Evolutionary conservation across 2,888 invertebrate species (phyloP).

Genomic region (Plutella xylostella): DNA sequence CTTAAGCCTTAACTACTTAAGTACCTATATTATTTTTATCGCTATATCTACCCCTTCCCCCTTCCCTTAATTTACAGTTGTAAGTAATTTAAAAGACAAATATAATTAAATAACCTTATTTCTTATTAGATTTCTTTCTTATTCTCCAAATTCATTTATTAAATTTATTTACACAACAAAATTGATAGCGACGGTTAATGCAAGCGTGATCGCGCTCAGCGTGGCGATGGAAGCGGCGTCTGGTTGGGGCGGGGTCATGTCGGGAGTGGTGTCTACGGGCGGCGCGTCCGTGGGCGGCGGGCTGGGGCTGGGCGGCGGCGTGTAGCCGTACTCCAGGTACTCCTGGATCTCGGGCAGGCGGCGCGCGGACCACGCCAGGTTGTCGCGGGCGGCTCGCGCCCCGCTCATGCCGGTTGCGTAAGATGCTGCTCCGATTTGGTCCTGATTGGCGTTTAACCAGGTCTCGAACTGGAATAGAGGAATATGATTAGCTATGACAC

Average conservation of each 20-base stretch:
- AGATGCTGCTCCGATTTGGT: slow-evolving; percentile 27
- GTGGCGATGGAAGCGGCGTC: slow-evolving; percentile 36
- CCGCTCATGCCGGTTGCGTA: slow-evolving; percentile 31
- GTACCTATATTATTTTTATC: too few species aligned
- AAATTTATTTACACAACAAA: too few species aligned
- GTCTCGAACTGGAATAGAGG: slow-evolving; percentile 32
- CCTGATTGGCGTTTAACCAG: slow-evolving; percentile 36
- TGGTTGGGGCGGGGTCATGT: not conserved
- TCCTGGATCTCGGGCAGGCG: slow-evolving; percentile 33
- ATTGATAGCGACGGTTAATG: slow-evolving; percentile 31
- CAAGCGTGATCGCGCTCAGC: slow-evolving; percentile 35
- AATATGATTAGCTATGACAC: too few species aligned
- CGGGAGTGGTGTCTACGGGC: not conserved
- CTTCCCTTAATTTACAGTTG: too few species aligned
- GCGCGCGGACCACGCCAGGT: slow-evolving; percentile 34
- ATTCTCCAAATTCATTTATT: too few species aligned
- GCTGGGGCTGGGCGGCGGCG: slow-evolving; percentile 24
- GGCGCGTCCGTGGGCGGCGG: not conserved
- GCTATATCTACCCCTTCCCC: too few species aligned
- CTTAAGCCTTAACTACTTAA: too few species aligned
- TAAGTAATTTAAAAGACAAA: too few species aligned
- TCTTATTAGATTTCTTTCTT: too few species aligned
- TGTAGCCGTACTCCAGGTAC: slow-evolving; percentile 45
- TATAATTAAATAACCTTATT: too few species aligned
- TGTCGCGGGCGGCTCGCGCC: slow-evolving; percentile 28